Evolutionary conservation across 2,113 vertebrate genomes (phyloP).

Genomic region (Dasyprocta punctata): DNA sequence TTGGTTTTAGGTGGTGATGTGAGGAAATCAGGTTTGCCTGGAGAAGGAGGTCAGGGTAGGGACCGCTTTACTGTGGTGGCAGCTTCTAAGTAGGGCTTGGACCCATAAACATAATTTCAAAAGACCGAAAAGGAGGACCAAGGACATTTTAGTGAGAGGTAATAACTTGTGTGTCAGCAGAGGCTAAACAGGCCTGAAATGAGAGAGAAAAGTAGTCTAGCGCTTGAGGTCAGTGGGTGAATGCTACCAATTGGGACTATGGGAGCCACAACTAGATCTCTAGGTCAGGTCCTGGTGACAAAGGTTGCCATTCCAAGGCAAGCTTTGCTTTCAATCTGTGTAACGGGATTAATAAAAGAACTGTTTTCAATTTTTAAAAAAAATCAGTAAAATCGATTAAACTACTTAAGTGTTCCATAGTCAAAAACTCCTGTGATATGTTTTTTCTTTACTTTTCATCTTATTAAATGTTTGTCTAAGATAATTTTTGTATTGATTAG

Average conservation of each 20-base stretch:
- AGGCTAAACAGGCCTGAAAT: too few relatives aligned
- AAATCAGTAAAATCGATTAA: not conserved
- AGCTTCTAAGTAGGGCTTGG: not conserved
- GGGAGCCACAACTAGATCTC: not conserved
- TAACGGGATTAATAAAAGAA: not conserved
- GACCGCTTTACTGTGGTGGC: not conserved
- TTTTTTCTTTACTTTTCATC: not conserved
- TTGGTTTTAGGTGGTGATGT: not conserved
- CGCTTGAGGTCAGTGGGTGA: not conserved
- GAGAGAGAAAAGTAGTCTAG: not conserved
- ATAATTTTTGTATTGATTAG: not conserved
- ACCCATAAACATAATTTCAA: not conserved
- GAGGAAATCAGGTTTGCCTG: not conserved
- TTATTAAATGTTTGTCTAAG: not conserved
- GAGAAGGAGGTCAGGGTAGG: not conserved
- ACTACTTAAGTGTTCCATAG: not conserved
- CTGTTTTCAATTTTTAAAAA: not conserved
- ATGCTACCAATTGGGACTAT: not conserved
- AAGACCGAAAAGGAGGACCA: not conserved
- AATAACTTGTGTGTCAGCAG: rapidly evolving
- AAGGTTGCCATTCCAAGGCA: not conserved
- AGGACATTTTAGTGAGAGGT: not conserved
- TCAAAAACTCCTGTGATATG: not conserved
- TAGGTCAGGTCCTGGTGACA: not conserved
- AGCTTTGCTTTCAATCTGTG: not conserved